A percentile compares a stretch with the other conserved stretches of the same genome.
These are phyloP conservation scores for Lepilemur ruficaudatus DNA, from an alignment of 2,797 vertebrate genomes.

Conservation along the genomic window DNA sequence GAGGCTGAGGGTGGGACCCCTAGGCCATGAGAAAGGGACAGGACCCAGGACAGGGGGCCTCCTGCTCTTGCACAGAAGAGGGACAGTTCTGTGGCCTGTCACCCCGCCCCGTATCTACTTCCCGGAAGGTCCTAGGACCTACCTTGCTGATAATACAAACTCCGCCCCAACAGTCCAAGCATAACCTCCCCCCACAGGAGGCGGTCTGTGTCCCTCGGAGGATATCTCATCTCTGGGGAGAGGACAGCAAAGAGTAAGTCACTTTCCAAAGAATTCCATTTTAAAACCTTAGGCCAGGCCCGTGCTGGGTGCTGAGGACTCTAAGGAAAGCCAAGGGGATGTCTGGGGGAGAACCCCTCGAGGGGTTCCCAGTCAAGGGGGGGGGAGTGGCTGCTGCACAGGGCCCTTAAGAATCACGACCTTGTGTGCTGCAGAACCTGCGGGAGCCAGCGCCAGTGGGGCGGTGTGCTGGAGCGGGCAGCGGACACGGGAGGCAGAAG, in stretches of 20 bases:
- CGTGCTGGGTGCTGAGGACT: neutral
- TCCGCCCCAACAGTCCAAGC: neutral
- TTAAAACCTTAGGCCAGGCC: neutral
- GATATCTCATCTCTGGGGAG: neutral
- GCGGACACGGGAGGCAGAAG: too few species aligned
- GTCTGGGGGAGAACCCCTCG: neutral
- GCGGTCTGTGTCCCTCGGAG: neutral
- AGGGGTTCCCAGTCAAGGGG: neutral
- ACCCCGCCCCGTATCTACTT: neutral
- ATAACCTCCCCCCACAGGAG: fast-evolving
- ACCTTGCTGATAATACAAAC: neutral
- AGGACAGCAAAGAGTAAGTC: neutral
- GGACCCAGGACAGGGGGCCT: neutral
- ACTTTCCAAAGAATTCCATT: neutral
- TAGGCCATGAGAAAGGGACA: neutral
- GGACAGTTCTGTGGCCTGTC: neutral
- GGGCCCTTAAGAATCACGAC: neutral
- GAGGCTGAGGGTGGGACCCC: neutral
- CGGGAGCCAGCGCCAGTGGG: neutral
- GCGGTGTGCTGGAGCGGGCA: neutral
- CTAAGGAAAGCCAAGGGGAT: neutral
- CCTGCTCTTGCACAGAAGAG: neutral
- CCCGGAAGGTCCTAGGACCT: neutral
- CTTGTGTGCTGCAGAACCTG: neutral
- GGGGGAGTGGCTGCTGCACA: neutral